phyloP scores from a whole-genome alignment of 1,140 invertebrate species.

The Probaryconus sp. region DNA sequence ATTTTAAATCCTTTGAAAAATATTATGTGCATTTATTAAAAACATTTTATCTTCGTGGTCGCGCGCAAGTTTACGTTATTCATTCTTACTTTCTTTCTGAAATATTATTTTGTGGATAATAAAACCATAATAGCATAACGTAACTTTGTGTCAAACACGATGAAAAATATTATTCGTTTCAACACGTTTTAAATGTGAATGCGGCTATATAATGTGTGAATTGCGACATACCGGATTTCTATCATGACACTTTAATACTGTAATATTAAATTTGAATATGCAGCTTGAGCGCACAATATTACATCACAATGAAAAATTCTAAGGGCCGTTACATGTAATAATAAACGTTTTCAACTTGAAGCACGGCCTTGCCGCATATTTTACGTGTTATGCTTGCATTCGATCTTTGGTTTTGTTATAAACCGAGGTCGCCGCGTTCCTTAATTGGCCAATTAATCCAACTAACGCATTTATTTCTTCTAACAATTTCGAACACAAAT shows the following conservation, averaged over 20 bases:
- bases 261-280: conserved; percentile 20
- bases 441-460: conserved; percentile 53
- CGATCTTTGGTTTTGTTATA: conserved; percentile 20
- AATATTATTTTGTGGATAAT: conserved; percentile 46
- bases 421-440: conserved; percentile 18
- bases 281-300: not conserved
- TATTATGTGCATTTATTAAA: conserved; percentile 31
- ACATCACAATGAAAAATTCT: not conserved
- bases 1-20: conserved; percentile 8
- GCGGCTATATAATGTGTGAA: conserved; percentile 10
- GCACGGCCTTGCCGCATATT: not conserved
- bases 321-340: conserved; percentile 15
- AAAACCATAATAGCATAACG: conserved; percentile 24
- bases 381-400: too few relatives aligned
- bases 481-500: not conserved
- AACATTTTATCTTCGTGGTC: conserved; percentile 29
- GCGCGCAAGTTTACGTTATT: conserved; percentile 29
- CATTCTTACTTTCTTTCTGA: conserved; percentile 19
- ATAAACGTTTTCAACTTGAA: conserved; percentile 28
- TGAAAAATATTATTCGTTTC: conserved; percentile 37
- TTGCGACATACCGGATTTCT: conserved; percentile 14
- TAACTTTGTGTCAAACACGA: conserved; percentile 19
- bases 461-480: not conserved
- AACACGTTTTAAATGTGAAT: conserved; percentile 2
- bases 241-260: conserved; percentile 19